Evolutionary conservation across 2,888 invertebrate species (phyloP).

Genomic region (Patella pellucida): DNA sequence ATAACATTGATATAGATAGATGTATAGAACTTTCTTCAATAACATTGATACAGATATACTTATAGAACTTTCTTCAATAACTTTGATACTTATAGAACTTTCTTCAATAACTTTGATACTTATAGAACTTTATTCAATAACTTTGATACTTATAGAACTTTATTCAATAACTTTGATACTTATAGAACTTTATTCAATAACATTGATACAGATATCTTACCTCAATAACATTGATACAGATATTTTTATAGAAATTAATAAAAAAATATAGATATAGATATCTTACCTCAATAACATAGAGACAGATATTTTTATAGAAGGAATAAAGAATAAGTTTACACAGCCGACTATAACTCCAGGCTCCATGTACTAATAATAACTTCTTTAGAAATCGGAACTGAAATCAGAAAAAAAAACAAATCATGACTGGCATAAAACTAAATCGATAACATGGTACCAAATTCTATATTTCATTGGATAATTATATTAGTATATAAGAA

Average conservation of each 20-base stretch:
- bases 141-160: conserved; percentile 90
- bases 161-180: conserved; percentile 91
- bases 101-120: conserved; percentile 82
- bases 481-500: background rate
- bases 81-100: background rate
- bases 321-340: conserved; percentile 98
- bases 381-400: conserved; percentile 94
- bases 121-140: conserved; percentile 87
- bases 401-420: conserved; percentile 20
- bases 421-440: too few species aligned
- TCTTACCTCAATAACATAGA: conserved; percentile 92
- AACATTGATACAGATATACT: conserved; percentile 73
- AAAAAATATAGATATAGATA: background rate
- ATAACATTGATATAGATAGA: too few species aligned
- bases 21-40: too few species aligned
- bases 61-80: conserved; percentile 98
- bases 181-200: conserved; percentile 83
- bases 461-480: too few species aligned
- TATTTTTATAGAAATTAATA: conserved; percentile 93
- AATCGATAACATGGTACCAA: too few species aligned
- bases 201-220: conserved; percentile 55
- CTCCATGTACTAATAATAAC: conserved; percentile 94
- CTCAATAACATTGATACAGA: conserved; percentile 99
- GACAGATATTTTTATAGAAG: conserved; percentile 99
- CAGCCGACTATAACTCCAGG: conserved; percentile 98